Conservation (phyloP, 2,888 invertebrate genomes). For the Ischnura elegans region DNA sequence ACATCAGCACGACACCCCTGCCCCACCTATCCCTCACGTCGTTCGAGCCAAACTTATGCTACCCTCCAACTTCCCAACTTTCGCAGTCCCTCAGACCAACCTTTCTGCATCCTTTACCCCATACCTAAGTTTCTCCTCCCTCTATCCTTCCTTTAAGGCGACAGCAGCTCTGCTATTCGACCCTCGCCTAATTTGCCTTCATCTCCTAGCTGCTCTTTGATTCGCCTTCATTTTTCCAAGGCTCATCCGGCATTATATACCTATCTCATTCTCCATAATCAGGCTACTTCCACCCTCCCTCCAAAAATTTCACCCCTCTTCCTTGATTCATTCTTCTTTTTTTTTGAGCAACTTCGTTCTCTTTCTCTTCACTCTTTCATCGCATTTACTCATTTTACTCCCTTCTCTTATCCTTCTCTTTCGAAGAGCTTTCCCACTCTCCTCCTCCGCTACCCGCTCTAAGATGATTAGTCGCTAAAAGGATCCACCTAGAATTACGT, state of each 20-base stretch:
- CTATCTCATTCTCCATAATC: neutral
- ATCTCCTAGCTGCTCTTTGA: conserved; percentile 30
- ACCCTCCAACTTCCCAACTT: neutral
- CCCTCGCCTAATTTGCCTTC: neutral
- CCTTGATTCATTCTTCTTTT: neutral
- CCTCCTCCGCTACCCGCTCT: neutral
- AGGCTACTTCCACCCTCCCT: neutral
- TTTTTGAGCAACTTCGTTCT: conserved; percentile 10
- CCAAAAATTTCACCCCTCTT: neutral
- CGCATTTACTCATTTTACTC: neutral
- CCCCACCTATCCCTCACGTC: neutral
- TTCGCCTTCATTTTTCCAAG: neutral
- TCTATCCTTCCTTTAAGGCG: neutral
- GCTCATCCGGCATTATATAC: conserved; percentile 18
- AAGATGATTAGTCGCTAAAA: conserved; percentile 64
- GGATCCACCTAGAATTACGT: conserved; percentile 60
- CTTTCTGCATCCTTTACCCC: neutral
- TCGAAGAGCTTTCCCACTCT: neutral
- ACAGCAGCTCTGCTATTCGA: neutral
- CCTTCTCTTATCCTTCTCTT: neutral
- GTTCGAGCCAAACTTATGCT: neutral
- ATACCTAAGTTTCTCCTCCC: neutral
- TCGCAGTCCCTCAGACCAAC: neutral
- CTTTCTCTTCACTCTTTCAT: neutral
- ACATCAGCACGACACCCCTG: neutral